Base-by-base conservation (phyloP, 2,888 invertebrate genomes). In the Frankliniella intonsa region DNA sequence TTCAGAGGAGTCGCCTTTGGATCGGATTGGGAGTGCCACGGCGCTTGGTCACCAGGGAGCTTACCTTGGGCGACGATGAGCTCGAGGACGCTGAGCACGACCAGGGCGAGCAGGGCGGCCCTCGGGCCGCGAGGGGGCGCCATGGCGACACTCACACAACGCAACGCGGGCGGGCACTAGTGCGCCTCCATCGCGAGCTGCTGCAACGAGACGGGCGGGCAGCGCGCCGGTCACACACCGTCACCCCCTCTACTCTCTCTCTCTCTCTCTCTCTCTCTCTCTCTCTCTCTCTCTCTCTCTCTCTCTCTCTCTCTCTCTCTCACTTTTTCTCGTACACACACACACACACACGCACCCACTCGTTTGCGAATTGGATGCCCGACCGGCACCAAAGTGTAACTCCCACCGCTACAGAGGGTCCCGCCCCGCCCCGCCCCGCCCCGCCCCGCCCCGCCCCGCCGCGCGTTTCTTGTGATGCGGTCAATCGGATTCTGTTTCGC, bases 261-360 rank as follows among this genome's bases (percentile, higher is more conserved):
- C 69, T 19, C 69, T 69, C 22, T 69, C 69, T 69, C 69, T 69
- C 69, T 69, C 69, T 69, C 69, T 69, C 69, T 69, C 69, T 69
- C 69, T 69, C 69, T 69, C 69, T 69, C 69, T 69, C 69, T 69
- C 69, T 69, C 69, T 69, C 69, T 69, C 69, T 69, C 69, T 69
- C 69, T 22, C 69, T 22, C 69, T 65, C 65, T 65, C 65, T 65
- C 65, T 22, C 69, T 22, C 69, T 22, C 22, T 22, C 65, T 19
- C 65, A n/a, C 51, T 51, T 12, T 51, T 12, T 51, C 51, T 51
- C 51, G 9, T 12, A 11, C 51, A 11, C 65, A n/a, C 65, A n/a
- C 65, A n/a, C 65, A n/a, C 65, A 65, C 65, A 69, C 69, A 22
- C 69, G 22, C 69, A 69, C 69, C 17, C 55, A 55, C 55, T 11